Conservation (phyloP, 2,113 vertebrate genomes). For the Abramis brama region DNA sequence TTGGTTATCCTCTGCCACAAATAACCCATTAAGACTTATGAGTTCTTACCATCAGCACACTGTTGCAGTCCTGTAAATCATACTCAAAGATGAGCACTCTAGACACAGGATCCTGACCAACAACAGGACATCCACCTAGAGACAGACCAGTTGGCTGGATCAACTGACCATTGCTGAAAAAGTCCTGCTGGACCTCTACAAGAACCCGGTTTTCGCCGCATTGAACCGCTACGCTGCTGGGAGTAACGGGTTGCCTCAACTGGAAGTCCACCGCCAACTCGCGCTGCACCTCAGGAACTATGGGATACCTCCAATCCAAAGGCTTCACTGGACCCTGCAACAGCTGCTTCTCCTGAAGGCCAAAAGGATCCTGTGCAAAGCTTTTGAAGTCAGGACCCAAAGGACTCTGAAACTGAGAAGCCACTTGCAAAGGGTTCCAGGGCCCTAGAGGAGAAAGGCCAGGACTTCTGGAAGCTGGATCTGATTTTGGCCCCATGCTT, state of each 20-base stretch:
- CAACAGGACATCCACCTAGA: conserved; percentile 63
- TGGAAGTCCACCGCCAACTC: conserved; percentile 41
- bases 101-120: conserved; percentile 14
- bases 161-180: conserved; percentile 60
- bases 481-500: too few relatives aligned
- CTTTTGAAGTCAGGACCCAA: background rate
- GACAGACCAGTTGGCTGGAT: conserved; percentile 58
- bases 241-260: conserved; percentile 21
- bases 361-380: background rate
- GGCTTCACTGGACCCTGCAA: conserved; percentile 27
- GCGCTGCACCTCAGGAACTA: conserved; percentile 27
- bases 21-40: background rate
- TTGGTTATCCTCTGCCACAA: too few relatives aligned
- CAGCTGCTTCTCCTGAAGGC: conserved; percentile 36
- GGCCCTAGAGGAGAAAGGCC: too few relatives aligned
- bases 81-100: conserved; percentile 66
- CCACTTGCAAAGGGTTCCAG: background rate
- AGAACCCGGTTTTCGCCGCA: conserved; percentile 57
- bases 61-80: conserved; percentile 64
- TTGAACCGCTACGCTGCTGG: conserved; percentile 39
- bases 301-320: conserved; percentile 58
- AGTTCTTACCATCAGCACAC: conserved; percentile 60
- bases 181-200: conserved; percentile 65
- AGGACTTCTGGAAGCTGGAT: too few relatives aligned
- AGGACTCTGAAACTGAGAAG: too few relatives aligned